These are phyloP conservation scores for Argyrosomus regius DNA, from an alignment of 2,797 vertebrate genomes.

Conservation along the genomic window DNA sequence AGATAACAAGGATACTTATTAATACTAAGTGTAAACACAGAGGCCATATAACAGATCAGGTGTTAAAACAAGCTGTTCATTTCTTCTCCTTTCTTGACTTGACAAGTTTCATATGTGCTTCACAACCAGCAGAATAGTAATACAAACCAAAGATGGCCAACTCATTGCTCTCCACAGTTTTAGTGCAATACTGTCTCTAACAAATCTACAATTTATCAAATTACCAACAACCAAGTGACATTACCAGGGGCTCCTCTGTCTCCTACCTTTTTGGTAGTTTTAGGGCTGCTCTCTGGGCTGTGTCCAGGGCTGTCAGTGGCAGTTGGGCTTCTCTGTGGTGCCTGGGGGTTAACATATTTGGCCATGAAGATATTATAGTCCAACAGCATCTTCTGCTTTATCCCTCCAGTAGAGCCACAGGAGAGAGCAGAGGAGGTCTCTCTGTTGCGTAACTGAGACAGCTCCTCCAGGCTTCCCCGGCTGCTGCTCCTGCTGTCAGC, in stretches of 20 bases:
- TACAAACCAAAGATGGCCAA: neutral
- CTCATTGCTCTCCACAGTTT: too few species aligned
- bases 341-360: conserved; percentile 89
- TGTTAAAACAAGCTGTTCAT: neutral
- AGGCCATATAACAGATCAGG: neutral
- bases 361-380: conserved; percentile 97
- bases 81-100: neutral
- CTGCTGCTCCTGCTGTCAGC: conserved; percentile 93
- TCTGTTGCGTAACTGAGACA: conserved; percentile 87
- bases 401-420: conserved; percentile 66
- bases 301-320: conserved; percentile 84
- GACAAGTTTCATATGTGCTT: accelerated
- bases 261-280: conserved; percentile 90
- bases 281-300: conserved; percentile 94
- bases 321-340: conserved; percentile 80
- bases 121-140: neutral
- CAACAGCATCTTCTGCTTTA: conserved; percentile 91
- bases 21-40: neutral
- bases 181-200: neutral
- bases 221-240: neutral
- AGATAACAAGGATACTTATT: neutral
- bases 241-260: neutral
- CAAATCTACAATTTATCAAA: neutral
- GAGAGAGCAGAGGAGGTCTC: conserved; percentile 75
- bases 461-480: conserved; percentile 92